Evolutionary conservation across 2,888 invertebrate genomes (phyloP), one percentile per base, ranked within the genome.

Genomic region (Monoplex corrugatus): DNA sequence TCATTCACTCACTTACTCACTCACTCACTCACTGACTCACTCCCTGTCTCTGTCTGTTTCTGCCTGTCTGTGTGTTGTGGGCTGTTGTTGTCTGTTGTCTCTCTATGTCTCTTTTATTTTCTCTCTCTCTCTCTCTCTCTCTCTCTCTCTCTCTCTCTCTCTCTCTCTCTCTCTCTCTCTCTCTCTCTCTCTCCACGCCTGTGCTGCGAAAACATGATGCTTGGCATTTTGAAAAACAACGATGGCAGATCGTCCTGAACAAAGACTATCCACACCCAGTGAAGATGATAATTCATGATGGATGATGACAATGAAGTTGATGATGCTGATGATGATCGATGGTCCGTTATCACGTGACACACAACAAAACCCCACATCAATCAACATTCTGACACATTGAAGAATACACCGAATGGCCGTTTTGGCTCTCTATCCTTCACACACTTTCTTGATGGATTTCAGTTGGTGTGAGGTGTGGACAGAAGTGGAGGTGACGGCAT

Each of bases 391-490:
- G 1, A 68, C 28, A 19, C 28, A 5, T n/a, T 72, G 23, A 16
- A 6, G 32, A 28, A 1, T 10, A 38, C 40, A 19, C 35, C 35
- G 40, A 38, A 40, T 40, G 1, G 1, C 23, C 35, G 10, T 35
- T 38, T 5, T 16, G 38, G 16, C 5, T 44, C n/a, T 23, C 44
- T 32, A 10, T 35, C 38, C n/a, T 43, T 63, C 86, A 86, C n/a
- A 43, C 8, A 8, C 40, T 38, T 50, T 83, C 68, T 68, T 68
- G n/a, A 40, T 40, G 8, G 86, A 43, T 43, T 86, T 63, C 35
- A 86, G 86, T n/a, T 32, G 86, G 57, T 86, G 86, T 5, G 50
- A 19, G 28, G 86, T 43, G 57, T 88, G 80, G 32, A 82, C n/a
- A 28, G 82, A 68, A 23, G 88, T 82, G 44, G 68, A 43, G 10